These are phyloP conservation scores for Deroptyus accipitrinus DNA, from an alignment of 2,113 vertebrate genomes.

Conservation along the genomic window DNA sequence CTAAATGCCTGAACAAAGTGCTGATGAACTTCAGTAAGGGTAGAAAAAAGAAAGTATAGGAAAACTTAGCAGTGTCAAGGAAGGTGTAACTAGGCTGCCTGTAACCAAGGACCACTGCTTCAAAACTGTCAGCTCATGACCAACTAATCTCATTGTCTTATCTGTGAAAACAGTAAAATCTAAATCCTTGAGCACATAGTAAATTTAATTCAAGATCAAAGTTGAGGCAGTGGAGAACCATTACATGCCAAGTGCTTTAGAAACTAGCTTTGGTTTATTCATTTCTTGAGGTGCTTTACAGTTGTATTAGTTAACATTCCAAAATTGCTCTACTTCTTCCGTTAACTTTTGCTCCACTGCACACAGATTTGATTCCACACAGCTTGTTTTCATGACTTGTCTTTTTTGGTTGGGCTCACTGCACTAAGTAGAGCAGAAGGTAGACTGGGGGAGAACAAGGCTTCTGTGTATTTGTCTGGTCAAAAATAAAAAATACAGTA, in stretches of 20 bases:
- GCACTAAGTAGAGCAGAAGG: slow-evolving; percentile 54
- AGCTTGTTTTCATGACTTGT: slow-evolving; percentile 32
- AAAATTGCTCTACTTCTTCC: not conserved
- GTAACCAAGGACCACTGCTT: not conserved
- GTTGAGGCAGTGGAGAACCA: not conserved
- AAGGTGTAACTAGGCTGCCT: not conserved
- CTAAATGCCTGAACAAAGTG: not conserved
- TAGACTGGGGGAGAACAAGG: not conserved
- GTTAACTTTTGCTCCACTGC: not conserved
- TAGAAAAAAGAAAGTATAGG: not conserved
- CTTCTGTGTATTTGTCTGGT: not conserved
- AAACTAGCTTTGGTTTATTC: not conserved
- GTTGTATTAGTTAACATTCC: not conserved
- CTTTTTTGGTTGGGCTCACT: slow-evolving; percentile 43
- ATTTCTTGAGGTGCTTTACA: not conserved
- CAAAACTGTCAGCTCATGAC: not conserved
- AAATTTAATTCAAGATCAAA: not conserved
- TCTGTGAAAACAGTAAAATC: not conserved
- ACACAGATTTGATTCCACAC: not conserved
- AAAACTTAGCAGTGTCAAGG: not conserved
- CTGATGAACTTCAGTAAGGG: not conserved
- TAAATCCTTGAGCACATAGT: not conserved
- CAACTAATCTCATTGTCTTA: not conserved
- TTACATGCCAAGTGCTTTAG: not conserved
- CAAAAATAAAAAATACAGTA: not conserved